Percentiles rank a stretch among this genome's conserved stretches.
Evolutionary conservation across 2,113 vertebrate genomes (phyloP).

Genomic region (Ochotona princeps): DNA sequence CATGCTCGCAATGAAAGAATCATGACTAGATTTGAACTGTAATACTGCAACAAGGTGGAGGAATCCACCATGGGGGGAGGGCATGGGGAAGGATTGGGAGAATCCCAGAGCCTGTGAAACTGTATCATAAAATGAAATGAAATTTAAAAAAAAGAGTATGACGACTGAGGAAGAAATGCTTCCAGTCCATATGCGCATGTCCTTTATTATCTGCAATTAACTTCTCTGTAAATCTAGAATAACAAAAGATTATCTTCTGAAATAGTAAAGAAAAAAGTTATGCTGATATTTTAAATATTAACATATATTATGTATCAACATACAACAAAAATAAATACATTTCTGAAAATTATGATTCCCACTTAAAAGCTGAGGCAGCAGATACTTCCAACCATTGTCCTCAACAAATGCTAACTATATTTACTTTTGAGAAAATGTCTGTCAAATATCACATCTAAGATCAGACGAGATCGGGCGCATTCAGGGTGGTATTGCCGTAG

Average conservation of each 20-base stretch:
- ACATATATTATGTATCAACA: background rate
- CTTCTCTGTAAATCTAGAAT: background rate
- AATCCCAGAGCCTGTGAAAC: too few relatives aligned
- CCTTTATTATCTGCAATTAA: background rate
- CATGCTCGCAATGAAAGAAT: too few relatives aligned
- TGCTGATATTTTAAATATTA: background rate
- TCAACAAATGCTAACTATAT: background rate
- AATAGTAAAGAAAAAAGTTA: background rate
- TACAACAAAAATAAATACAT: background rate
- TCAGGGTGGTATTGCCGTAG: too few relatives aligned
- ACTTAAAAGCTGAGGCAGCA: constrained; percentile 35
- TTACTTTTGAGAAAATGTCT: constrained; percentile 31
- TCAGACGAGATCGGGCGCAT: too few relatives aligned
- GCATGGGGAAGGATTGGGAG: too few relatives aligned
- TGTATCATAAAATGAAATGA: too few relatives aligned
- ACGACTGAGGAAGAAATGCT: background rate
- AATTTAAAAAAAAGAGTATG: background rate
- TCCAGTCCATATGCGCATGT: background rate
- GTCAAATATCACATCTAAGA: too few relatives aligned
- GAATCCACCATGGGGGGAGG: too few relatives aligned
- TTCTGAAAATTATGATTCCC: background rate
- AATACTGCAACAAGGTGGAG: too few relatives aligned
- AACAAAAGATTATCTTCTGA: background rate
- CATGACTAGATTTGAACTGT: too few relatives aligned
- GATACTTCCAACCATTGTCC: background rate